Evolutionary conservation across 1,140 invertebrate species (phyloP), one percentile per base, ranked within the genome.

Genomic region (Drosophila repleta): DNA sequence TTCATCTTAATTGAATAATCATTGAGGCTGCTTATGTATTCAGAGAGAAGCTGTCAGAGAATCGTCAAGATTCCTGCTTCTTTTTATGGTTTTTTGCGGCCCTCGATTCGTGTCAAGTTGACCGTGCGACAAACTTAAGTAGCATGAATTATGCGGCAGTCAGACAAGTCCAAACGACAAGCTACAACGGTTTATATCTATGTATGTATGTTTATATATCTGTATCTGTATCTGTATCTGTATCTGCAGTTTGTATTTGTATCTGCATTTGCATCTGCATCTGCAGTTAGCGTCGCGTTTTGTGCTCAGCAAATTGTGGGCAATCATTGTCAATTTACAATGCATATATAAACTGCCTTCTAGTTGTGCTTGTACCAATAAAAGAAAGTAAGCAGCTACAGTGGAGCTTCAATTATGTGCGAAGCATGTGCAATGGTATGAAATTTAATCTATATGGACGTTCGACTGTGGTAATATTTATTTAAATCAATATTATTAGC

Each of bases 261-360:
- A 45, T 48, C 29, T 57, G 45, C 43, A 26, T 69, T 41, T 65
- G 48, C 32, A 37, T 56, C 48, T 51, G 62, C 53, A 43, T 56
- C 32, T 56, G 53, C 65, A 65, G 39, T 57, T 51, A 20, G 45
- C 55, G 66, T 76, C 64, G 57, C 57, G 45, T 62, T 78, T 69
- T 69, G 56, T 73, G 75, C 63, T 55, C 69, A 79, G 84, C 84
- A 88, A 88, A 88, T 88, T 88, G 83, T 88, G 73, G 67, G 79
- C 84, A 88, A 88, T 88, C 84, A 88, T 88, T 83, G 84, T 88
- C 83, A 88, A 88, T 88, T 88, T 89, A 83, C 83, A 83, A 69
- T 79, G 76, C 84, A 70, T 57, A 75, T 68, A 70, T 73, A 77
- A 78, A 60, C 55, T 73, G 64, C 61, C 74, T 79, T 67, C 78